Conservation (phyloP, 2,797 vertebrate species). For the Sebastes oblongus region DNA sequence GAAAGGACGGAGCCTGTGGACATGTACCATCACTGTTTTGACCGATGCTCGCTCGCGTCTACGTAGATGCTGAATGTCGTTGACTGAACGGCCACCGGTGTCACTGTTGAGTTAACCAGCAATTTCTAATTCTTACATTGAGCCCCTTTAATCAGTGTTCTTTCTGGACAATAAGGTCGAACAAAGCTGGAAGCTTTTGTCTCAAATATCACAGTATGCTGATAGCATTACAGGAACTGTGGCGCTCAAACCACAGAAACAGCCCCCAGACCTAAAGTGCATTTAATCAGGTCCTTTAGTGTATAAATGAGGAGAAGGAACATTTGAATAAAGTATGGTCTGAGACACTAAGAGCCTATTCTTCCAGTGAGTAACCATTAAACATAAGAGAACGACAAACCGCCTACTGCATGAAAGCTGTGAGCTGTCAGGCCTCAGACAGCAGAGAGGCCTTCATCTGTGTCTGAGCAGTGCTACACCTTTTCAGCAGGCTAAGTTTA, state of each 20-base stretch:
- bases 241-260: not conserved
- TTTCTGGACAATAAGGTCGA: not conserved
- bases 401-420: not conserved
- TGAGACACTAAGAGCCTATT: not conserved
- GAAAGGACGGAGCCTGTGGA: no score
- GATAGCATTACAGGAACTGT: not conserved
- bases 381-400: not conserved
- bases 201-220: not conserved
- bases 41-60: no score
- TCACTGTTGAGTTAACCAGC: rapidly evolving
- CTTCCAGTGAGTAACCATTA: not conserved
- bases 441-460: constrained; percentile 34
- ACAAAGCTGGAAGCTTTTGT: not conserved
- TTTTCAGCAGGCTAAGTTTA: not conserved
- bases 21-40: no score
- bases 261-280: not conserved
- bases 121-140: no score
- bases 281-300: not conserved
- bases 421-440: constrained; percentile 21
- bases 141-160: not conserved
- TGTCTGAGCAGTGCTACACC: not conserved
- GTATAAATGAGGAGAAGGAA: not conserved
- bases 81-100: no score
- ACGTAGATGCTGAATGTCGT: no score
- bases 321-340: not conserved